A percentile compares a stretch with the other conserved stretches of the same genome.
Conservation (phyloP, 2,797 vertebrate genomes). For the Pelochelys cantorii region DNA sequence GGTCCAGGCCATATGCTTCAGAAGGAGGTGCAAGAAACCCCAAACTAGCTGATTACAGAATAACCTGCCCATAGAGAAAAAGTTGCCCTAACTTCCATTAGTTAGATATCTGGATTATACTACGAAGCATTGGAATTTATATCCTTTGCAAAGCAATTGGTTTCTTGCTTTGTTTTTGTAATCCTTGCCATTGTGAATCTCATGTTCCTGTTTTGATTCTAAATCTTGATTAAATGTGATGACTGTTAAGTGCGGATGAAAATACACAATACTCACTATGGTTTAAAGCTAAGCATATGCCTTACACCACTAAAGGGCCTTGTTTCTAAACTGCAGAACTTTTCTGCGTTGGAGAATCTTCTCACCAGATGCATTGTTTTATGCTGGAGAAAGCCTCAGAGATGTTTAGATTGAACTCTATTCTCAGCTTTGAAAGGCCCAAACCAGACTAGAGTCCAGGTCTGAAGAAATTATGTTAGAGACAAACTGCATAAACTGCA, state of each 20-base stretch:
- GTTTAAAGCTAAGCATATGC: neutral
- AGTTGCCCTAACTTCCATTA: neutral
- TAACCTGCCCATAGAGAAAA: neutral
- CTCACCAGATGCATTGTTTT: neutral
- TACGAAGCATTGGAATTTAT: neutral
- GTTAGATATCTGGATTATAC: neutral
- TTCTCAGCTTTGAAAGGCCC: neutral
- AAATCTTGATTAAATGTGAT: neutral
- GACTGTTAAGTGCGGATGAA: neutral
- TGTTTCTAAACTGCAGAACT: neutral
- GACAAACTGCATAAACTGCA: neutral
- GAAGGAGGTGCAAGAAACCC: neutral
- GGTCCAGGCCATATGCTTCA: neutral
- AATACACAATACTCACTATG: neutral
- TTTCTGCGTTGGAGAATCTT: neutral
- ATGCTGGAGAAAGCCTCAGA: neutral
- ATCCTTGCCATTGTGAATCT: neutral
- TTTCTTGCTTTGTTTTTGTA: rapidly evolving
- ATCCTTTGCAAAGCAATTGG: neutral
- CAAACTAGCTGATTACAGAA: neutral
- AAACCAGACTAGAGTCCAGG: neutral
- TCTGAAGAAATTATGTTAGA: neutral
- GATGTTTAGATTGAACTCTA: neutral
- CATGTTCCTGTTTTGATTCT: neutral
- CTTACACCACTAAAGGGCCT: neutral